These are phyloP conservation scores for human DNA, from an alignment of 2,113 vertebrate genomes.

Conservation along the genomic window DNA sequence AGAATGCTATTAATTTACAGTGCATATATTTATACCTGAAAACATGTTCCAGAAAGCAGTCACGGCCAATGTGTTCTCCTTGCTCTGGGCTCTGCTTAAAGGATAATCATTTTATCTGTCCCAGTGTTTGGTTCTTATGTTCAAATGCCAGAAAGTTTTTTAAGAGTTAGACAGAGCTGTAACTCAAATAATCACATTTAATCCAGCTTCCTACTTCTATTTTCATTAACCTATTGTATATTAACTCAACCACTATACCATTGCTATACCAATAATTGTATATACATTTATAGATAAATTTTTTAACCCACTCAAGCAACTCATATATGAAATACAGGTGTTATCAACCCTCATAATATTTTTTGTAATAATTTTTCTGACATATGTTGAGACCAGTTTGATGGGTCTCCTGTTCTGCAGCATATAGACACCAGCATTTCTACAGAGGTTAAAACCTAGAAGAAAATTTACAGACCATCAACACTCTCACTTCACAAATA, in stretches of 20 bases:
- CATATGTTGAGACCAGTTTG: not conserved
- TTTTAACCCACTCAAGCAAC: not conserved
- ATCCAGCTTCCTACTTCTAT: not conserved
- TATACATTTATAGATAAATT: not conserved
- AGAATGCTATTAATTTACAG: constrained; percentile 52
- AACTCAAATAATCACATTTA: constrained; percentile 46
- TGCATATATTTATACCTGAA: constrained; percentile 17
- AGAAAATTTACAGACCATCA: not conserved
- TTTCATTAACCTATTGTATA: constrained; percentile 26
- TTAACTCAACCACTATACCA: not conserved
- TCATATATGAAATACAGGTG: not conserved
- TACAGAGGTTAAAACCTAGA: not conserved
- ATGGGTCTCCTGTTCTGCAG: not conserved
- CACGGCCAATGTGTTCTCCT: constrained; percentile 33
- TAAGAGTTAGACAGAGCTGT: not conserved
- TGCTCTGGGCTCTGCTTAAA: constrained; percentile 33
- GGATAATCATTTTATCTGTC: constrained; percentile 38
- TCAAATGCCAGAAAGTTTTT: constrained; percentile 22
- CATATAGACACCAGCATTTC: not conserved
- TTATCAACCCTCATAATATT: not conserved
- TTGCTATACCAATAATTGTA: not conserved
- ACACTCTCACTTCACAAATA: not conserved
- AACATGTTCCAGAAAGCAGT: constrained; percentile 11
- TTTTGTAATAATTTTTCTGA: constrained; percentile 15
- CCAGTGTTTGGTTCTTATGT: not conserved